Base-by-base conservation (phyloP, 2,113 vertebrate species). In the Ginglymostoma cirratum region DNA sequence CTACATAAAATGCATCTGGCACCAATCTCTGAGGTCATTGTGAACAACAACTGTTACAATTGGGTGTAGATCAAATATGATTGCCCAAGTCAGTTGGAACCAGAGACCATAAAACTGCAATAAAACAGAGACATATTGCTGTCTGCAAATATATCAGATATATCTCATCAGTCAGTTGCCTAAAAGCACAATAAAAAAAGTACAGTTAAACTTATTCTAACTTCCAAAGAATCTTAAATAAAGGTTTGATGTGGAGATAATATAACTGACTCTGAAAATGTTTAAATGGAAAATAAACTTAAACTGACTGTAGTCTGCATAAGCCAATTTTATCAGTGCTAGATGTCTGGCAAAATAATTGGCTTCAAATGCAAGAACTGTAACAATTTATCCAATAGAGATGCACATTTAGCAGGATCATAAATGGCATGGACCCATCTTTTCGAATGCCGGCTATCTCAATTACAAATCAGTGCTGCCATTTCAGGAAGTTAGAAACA, bases 181-280 rank as follows among this genome's bases (percentile, higher is more conserved):
- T 27, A 30, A 48, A 23, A 61, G 52, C 87, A 65, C 14, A 61
- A 34, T n/a, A 23, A 10, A 61, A 8, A 61, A 61, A 61, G 65
- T 5, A n/a, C 5, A 66, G 55, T 65, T 67, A 66, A 66, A n/a
- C 61, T 42, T 83, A 21, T 23, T 93, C 89, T 93, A 61, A 93
- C n/a, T 93, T 42, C 61, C 61, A 93, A 66, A 38, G 61, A 93
- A 67, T 93, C 34, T 93, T 93, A 61, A 93, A 93, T 66, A 93
- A 66, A 10, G 2, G 15, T n/a, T 67, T 93, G 89, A 93, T 93
- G 23, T 93, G 67, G 61, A 93, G 89, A 93, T 93, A 93, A 66
- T 93, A 66, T 93, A 93, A 93, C 55, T 66, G 89, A 65, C 52
- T 93, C 89, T 93, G 89, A 93, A 67, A 23, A 61, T 93, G 61